phyloP scores from a whole-genome alignment of 2,888 invertebrate species.

The Marronus borbonicus region DNA sequence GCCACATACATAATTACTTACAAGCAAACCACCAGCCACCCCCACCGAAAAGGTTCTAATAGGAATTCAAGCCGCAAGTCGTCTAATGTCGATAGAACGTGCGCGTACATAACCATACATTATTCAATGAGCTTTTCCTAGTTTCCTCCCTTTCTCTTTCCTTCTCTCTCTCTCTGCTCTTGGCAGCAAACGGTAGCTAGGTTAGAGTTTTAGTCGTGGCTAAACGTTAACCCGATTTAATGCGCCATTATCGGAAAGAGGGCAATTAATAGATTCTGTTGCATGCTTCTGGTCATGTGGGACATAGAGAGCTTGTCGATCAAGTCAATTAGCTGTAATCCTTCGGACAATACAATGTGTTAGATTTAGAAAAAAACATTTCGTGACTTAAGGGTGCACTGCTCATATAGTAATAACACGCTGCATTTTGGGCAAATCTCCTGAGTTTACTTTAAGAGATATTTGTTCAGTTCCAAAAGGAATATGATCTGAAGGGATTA shows the following conservation, averaged over 20 bases:
- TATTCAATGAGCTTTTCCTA: slow-evolving; percentile 6
- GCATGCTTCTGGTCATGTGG: no score
- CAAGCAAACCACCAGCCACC: not conserved
- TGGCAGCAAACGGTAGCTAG: not conserved
- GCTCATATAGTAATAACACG: no score
- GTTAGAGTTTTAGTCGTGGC: not conserved
- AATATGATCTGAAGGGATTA: no score
- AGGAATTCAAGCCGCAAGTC: slow-evolving; percentile 38
- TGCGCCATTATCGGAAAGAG: slow-evolving; percentile 10
- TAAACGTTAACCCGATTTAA: slow-evolving; percentile 22
- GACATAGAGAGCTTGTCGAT: no score
- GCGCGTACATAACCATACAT: slow-evolving; percentile 38
- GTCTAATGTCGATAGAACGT: slow-evolving; percentile 37
- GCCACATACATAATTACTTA: slow-evolving; percentile 42
- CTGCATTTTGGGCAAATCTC: no score
- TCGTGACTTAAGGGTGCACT: no score
- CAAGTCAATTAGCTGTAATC: no score
- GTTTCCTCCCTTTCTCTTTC: not conserved
- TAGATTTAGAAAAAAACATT: no score
- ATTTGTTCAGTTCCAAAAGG: no score
- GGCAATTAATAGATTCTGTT: not conserved
- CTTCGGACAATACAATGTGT: no score
- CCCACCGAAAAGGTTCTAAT: slow-evolving; percentile 31
- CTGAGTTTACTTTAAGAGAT: no score
- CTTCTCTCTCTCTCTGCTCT: not conserved